Conservation (phyloP, 2,113 vertebrate species). For the Microcebus tavaratra region DNA sequence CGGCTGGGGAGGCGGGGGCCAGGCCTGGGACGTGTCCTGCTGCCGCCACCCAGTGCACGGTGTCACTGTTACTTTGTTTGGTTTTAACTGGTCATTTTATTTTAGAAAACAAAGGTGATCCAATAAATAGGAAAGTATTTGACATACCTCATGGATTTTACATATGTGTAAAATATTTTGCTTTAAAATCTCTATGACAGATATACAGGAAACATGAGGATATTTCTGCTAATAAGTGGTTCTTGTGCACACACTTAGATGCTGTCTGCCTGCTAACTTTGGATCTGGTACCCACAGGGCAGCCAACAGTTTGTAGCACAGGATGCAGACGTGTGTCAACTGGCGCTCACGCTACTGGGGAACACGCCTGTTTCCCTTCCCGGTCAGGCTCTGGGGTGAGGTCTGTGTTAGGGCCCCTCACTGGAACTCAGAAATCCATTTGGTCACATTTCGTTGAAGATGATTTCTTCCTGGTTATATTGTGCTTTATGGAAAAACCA, state of each 20-base stretch:
- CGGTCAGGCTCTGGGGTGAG: background rate
- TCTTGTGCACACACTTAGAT: background rate
- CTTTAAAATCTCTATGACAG: slow-evolving; percentile 53
- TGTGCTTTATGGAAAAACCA: slow-evolving; percentile 45
- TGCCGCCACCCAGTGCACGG: slow-evolving; percentile 45
- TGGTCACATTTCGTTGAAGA: background rate
- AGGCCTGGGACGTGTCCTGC: background rate
- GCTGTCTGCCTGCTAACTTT: background rate
- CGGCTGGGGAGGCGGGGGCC: slow-evolving; percentile 38
- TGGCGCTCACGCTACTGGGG: background rate
- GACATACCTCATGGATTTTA: slow-evolving; percentile 69
- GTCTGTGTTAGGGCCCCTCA: background rate
- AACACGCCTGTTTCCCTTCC: background rate
- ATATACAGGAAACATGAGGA: background rate
- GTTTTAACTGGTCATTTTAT: slow-evolving; percentile 79
- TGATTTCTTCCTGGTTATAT: background rate
- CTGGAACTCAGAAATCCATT: background rate
- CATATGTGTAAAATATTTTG: slow-evolving; percentile 53
- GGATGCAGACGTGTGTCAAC: background rate
- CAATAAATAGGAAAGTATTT: slow-evolving; percentile 68
- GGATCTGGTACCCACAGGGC: background rate
- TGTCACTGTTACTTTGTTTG: slow-evolving; percentile 75
- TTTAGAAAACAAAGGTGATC: slow-evolving; percentile 64
- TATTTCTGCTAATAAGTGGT: background rate
- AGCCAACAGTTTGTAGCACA: background rate